phyloP scores from a whole-genome alignment of 2,113 vertebrate species.

The Hippocampus barbouri region DNA sequence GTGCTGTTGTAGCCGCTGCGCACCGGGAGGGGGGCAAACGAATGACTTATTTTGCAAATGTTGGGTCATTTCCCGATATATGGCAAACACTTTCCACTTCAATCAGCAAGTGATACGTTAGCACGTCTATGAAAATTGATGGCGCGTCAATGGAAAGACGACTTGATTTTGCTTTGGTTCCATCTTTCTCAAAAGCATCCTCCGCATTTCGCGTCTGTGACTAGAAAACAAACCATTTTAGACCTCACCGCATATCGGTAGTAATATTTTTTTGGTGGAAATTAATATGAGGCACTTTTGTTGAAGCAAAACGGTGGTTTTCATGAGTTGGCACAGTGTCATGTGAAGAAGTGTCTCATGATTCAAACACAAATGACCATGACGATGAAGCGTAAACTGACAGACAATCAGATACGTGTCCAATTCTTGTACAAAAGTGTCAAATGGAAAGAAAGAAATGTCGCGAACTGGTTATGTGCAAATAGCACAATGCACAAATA shows the following conservation, averaged over 20 bases:
- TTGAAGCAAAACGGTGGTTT: constrained; percentile 20
- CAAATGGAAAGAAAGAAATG: constrained; percentile 22
- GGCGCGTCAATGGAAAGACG: constrained; percentile 39
- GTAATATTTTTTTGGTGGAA: background rate
- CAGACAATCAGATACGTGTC: constrained; percentile 4
- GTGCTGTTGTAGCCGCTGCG: background rate
- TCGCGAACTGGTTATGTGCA: constrained; percentile 16
- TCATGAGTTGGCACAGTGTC: constrained; percentile 49
- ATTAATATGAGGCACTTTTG: constrained; percentile 62
- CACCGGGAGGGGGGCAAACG: background rate
- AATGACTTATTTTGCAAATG: background rate
- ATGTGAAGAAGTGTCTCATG: constrained; percentile 2
- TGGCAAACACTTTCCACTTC: background rate
- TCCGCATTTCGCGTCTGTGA: constrained; percentile 5
- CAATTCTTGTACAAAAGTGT: constrained; percentile 16
- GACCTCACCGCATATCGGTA: background rate
- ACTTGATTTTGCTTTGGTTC: constrained; percentile 22
- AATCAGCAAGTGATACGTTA: background rate
- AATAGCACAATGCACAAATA: constrained; percentile 24
- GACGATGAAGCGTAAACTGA: constrained; percentile 2
- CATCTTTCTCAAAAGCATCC: constrained; percentile 10
- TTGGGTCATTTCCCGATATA: background rate
- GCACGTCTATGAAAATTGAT: background rate
- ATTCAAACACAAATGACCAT: constrained; percentile 7
- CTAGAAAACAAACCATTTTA: background rate